These are phyloP conservation scores for Cephus pulcher DNA, from an alignment of 2,888 invertebrate species.

Conservation along the genomic window DNA sequence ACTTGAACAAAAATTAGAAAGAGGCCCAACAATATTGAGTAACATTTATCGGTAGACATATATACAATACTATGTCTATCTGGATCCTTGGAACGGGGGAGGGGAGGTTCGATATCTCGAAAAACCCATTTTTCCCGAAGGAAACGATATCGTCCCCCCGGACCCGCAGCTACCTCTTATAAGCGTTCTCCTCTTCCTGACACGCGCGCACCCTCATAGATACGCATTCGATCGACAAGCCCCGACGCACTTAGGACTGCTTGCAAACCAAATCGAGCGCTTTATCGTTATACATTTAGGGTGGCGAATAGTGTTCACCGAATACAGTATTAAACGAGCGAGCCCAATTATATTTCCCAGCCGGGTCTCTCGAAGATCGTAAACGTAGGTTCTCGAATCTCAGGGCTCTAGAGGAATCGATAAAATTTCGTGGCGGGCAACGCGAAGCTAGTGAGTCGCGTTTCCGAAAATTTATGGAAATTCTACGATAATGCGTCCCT, in stretches of 20 bases:
- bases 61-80: no score
- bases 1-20: background rate
- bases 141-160: no score
- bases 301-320: background rate
- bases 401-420: background rate
- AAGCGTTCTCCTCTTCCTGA: no score
- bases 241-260: conserved; percentile 41
- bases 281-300: conserved; percentile 32
- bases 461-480: conserved; percentile 35
- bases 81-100: no score
- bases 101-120: no score
- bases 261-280: conserved; percentile 42
- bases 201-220: no score
- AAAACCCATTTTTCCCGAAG: no score
- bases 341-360: no score
- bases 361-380: background rate
- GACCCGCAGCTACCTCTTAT: no score
- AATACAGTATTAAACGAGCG: background rate
- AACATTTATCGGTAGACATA: no score
- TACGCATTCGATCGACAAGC: conserved; percentile 49
- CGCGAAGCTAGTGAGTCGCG: conserved; percentile 16
- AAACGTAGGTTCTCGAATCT: background rate
- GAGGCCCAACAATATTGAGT: conserved; percentile 4
- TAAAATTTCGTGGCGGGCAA: background rate
- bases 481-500: conserved; percentile 29